Evolutionary conservation across 2,888 invertebrate species (phyloP).

Genomic region (Erebia palarica): DNA sequence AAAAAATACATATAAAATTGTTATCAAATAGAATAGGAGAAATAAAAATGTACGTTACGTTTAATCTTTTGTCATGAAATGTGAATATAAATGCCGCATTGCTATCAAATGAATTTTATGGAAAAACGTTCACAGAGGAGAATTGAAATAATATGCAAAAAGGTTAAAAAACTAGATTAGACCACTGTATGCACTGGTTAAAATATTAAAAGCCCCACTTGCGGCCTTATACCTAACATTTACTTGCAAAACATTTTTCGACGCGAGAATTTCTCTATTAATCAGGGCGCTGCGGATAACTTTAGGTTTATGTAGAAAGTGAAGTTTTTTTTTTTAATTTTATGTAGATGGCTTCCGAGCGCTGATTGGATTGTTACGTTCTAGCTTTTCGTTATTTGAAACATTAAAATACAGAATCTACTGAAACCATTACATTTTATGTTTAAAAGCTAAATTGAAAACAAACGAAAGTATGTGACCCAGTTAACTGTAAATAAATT

Average conservation of each 20-base stretch:
- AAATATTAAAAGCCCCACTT: slow-evolving; percentile 34
- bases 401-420: slow-evolving; percentile 3
- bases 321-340: slow-evolving; percentile 33
- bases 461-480: neutral
- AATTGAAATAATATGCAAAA: slow-evolving; percentile 21
- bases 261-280: slow-evolving; percentile 31
- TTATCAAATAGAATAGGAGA: too few relatives aligned
- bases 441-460: neutral
- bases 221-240: slow-evolving; percentile 28
- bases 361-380: slow-evolving; percentile 34
- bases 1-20: too few relatives aligned
- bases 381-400: slow-evolving; percentile 13
- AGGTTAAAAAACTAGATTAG: slow-evolving; percentile 33
- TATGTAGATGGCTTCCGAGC: slow-evolving; percentile 27
- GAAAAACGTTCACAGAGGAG: neutral
- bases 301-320: slow-evolving; percentile 23
- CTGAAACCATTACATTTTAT: neutral
- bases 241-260: slow-evolving; percentile 32
- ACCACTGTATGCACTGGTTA: slow-evolving; percentile 27
- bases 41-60: too few relatives aligned
- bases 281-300: slow-evolving; percentile 26
- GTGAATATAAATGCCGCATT: neutral
- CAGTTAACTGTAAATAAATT: neutral
- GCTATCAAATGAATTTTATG: slow-evolving; percentile 2
- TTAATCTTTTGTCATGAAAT: neutral